A percentile compares a stretch with the other conserved stretches of the same genome.
Evolutionary conservation across 53 echinoderm and acorn worm species (phyloP).

Genomic region (Paracentrotus lividus): DNA sequence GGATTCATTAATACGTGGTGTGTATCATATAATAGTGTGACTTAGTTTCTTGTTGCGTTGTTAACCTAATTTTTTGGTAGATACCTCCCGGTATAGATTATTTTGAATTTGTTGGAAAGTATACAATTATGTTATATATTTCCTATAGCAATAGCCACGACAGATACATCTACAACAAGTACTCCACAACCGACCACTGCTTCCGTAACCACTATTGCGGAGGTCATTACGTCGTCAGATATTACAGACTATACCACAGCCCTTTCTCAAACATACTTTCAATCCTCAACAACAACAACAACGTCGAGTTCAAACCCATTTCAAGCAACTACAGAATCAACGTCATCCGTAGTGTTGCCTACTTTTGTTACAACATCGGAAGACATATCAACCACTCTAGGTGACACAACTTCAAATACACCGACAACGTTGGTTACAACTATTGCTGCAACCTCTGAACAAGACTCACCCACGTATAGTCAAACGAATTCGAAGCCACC

Average conservation of each 20-base stretch:
- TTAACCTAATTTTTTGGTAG: too few relatives aligned
- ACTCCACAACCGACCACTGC: not conserved
- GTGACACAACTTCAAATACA: not conserved
- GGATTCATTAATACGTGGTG: too few relatives aligned
- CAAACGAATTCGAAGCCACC: too few relatives aligned
- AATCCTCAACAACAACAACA: not conserved
- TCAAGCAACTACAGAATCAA: not conserved
- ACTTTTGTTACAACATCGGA: not conserved
- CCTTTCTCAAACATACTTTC: not conserved
- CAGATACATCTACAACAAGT: not conserved
- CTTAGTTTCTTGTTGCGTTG: too few relatives aligned
- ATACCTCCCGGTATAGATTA: too few relatives aligned
- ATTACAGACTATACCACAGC: not conserved
- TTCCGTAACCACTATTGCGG: not conserved
- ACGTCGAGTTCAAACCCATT: not conserved
- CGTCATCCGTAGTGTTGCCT: not conserved
- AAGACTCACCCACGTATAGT: not conserved
- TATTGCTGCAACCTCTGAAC: not conserved
- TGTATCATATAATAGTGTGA: too few relatives aligned
- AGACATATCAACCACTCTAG: not conserved
- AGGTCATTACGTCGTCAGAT: not conserved
- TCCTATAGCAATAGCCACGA: not conserved
- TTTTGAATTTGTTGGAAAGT: not conserved
- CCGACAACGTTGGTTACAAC: not conserved
- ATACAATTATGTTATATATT: not conserved